Conservation (phyloP, 2,888 invertebrate genomes). For the Spodoptera picta region DNA sequence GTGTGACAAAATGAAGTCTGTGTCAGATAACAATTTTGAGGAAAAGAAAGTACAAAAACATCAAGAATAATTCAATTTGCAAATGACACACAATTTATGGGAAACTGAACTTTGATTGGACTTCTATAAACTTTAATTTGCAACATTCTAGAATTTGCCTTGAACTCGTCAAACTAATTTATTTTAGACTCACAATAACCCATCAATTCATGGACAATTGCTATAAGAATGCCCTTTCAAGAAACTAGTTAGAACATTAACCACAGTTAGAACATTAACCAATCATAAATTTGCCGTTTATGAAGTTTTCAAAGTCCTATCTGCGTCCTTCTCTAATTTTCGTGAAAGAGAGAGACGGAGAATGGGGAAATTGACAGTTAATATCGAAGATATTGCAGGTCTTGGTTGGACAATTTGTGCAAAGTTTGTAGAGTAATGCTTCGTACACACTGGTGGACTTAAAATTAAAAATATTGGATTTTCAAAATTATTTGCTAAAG, state of each 20-base stretch:
- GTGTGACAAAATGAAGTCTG: too few species aligned
- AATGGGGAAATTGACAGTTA: conserved; percentile 23
- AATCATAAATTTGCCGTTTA: conserved; percentile 42
- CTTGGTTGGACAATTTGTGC: conserved; percentile 47
- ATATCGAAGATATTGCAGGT: conserved; percentile 41
- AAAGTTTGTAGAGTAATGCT: conserved; percentile 44
- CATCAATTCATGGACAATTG: conserved; percentile 44
- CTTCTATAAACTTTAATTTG: too few species aligned
- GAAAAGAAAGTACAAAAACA: too few species aligned
- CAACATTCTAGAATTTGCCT: conserved; percentile 1
- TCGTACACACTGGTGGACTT: conserved; percentile 17
- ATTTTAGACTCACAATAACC: conserved; percentile 30
- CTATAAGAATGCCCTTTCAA: conserved; percentile 41
- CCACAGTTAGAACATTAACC: conserved; percentile 41
- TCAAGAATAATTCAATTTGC: too few species aligned
- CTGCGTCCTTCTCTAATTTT: conserved; percentile 8
- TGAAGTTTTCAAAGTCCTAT: conserved; percentile 31
- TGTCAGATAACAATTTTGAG: too few species aligned
- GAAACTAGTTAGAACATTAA: conserved; percentile 42
- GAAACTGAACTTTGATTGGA: too few species aligned
- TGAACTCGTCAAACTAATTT: conserved; percentile 31
- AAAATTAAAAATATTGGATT: conserved; percentile 10
- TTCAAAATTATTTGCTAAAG: conserved; percentile 4
- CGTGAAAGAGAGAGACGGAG: conserved; percentile 13
- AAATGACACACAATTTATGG: too few species aligned